Percentiles rank a stretch among this genome's conserved stretches.
Evolutionary conservation across 2,113 vertebrate genomes (phyloP).

Genomic region (Pseudorasbora parva): DNA sequence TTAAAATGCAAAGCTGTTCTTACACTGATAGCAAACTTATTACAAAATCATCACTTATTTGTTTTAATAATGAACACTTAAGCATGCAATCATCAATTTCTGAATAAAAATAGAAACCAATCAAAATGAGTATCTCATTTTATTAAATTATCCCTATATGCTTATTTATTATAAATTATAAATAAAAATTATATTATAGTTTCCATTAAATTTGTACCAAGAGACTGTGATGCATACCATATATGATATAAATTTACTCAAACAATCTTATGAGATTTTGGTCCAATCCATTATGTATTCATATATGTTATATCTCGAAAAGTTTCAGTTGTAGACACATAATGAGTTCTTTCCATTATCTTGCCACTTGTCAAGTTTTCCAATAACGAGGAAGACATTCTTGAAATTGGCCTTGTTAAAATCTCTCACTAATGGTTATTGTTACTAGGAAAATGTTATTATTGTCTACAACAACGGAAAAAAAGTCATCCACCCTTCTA

Average conservation of each 20-base stretch:
- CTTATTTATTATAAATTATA: not conserved
- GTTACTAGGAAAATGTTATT: not conserved
- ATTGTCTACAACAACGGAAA: not conserved
- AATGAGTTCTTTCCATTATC: not conserved
- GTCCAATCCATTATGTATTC: not conserved
- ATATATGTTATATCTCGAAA: not conserved
- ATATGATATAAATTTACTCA: not conserved
- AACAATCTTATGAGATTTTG: not conserved
- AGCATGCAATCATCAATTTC: not conserved
- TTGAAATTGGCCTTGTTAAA: conserved; percentile 15
- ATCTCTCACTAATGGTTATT: not conserved
- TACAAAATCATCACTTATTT: not conserved
- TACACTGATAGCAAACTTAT: not conserved
- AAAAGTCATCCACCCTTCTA: not conserved
- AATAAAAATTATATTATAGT: not conserved
- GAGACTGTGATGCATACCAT: too few relatives aligned
- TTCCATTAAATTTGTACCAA: too few relatives aligned
- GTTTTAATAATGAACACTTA: not conserved
- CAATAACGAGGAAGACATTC: conserved; percentile 3
- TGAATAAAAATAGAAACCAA: not conserved
- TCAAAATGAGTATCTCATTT: not conserved
- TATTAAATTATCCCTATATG: not conserved
- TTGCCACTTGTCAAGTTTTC: not conserved
- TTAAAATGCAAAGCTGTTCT: not conserved
- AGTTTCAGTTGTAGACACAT: not conserved